Percentiles rank a stretch among this genome's conserved stretches.
Conservation (phyloP, 2,888 invertebrate genomes). For the Eubasilissa splendida region DNA sequence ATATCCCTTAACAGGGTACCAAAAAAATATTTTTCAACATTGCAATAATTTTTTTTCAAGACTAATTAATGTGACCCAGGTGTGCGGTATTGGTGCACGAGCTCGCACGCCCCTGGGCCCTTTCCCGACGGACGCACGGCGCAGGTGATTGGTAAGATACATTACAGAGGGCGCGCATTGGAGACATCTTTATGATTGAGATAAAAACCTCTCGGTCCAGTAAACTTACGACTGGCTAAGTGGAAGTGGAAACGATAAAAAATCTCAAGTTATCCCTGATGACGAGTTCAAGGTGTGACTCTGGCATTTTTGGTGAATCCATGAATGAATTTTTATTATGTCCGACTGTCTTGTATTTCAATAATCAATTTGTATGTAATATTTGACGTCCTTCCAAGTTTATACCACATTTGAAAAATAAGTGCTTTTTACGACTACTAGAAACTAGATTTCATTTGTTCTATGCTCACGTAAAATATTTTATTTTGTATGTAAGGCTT, state of each 20-base stretch:
- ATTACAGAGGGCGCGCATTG: neutral
- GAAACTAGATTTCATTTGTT: no score
- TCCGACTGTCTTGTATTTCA: no score
- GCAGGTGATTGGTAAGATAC: conserved; percentile 16
- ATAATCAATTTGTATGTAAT: no score
- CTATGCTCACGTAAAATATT: no score
- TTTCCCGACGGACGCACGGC: neutral
- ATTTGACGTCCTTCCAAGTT: no score
- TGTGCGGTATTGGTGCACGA: neutral
- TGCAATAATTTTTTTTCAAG: neutral
- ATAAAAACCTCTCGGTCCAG: conserved; percentile 23
- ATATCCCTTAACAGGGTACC: no score
- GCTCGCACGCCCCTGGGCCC: neutral
- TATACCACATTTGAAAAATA: no score
- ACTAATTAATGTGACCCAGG: neutral
- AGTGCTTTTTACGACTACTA: no score
- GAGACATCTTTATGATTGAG: conserved; percentile 33
- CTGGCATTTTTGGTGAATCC: neutral
- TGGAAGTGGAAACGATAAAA: conserved; percentile 19
- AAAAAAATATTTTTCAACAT: no score
- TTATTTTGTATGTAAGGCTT: no score
- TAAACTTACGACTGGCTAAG: conserved; percentile 25
- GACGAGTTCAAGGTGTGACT: conserved; percentile 9
- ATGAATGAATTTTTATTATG: neutral
- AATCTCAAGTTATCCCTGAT: neutral